phyloP scores from a whole-genome alignment of 92 coral and sea anemone genomes.

The Paramuricea clavata region DNA sequence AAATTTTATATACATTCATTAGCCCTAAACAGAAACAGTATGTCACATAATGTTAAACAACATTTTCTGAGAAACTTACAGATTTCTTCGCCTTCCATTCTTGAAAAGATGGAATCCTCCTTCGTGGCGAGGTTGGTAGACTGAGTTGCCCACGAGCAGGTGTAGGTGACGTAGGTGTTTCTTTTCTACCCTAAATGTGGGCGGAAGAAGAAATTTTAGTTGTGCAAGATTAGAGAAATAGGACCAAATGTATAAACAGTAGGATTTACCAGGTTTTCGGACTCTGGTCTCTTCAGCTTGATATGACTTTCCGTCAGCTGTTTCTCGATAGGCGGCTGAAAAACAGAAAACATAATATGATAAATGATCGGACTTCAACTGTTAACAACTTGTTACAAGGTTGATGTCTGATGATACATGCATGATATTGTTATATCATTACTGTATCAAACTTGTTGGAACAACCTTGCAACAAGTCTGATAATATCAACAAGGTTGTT shows the following conservation, averaged over 20 bases:
- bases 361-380: no score
- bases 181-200: constrained; percentile 51
- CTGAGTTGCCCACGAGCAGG: constrained; percentile 71
- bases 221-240: no score
- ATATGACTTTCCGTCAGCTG: constrained; percentile 1
- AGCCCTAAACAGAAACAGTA: no score
- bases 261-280: not conserved
- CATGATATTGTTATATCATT: no score
- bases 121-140: constrained; percentile 32
- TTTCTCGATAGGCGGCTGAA: constrained; percentile 24
- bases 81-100: constrained; percentile 79
- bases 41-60: not conserved
- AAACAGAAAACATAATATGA: not conserved
- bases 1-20: no score
- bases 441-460: no score
- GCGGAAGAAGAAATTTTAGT: no score
- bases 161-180: constrained; percentile 37
- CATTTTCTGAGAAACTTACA: constrained; percentile 2
- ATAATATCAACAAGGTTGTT: no score
- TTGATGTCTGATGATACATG: no score
- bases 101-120: constrained; percentile 78
- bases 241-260: no score
- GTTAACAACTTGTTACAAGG: no score
- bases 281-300: constrained; percentile 14
- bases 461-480: no score